Conservation (phyloP, 2,113 vertebrate species). For the Pluvialis apricaria region DNA sequence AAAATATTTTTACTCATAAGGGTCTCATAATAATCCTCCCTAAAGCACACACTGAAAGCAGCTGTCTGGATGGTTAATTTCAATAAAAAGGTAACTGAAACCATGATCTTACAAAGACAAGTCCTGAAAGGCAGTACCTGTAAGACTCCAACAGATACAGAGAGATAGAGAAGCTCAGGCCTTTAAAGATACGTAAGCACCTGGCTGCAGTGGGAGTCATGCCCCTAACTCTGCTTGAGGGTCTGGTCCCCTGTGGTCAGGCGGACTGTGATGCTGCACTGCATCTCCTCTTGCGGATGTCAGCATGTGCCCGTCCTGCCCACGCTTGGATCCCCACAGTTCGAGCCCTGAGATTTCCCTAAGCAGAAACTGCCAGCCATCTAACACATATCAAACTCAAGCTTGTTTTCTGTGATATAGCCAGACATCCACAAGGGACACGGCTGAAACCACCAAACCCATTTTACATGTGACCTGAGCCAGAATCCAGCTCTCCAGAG, state of each 20-base stretch:
- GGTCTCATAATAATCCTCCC: neutral
- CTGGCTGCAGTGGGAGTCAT: neutral
- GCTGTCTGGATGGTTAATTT: neutral
- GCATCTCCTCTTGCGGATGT: neutral
- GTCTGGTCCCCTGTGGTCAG: rapidly evolving
- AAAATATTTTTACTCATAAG: neutral
- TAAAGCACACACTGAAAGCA: neutral
- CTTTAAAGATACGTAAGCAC: neutral
- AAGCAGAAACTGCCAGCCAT: constrained; percentile 28
- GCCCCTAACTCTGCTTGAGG: neutral
- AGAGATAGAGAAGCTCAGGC: neutral
- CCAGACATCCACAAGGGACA: constrained; percentile 13
- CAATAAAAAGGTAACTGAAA: neutral
- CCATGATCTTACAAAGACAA: neutral
- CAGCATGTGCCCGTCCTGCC: neutral
- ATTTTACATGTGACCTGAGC: constrained; percentile 63
- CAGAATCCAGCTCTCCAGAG: constrained; percentile 51
- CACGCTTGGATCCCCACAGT: neutral
- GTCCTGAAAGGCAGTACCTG: neutral
- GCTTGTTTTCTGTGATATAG: constrained; percentile 40
- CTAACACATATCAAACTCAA: constrained; percentile 46
- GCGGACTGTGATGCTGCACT: rapidly evolving
- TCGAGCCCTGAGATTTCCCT: constrained; percentile 5
- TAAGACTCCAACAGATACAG: neutral
- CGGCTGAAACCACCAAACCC: constrained; percentile 42